These are phyloP conservation scores for Nycticryphes semicollaris DNA, from an alignment of 2,113 vertebrate species.

Conservation along the genomic window DNA sequence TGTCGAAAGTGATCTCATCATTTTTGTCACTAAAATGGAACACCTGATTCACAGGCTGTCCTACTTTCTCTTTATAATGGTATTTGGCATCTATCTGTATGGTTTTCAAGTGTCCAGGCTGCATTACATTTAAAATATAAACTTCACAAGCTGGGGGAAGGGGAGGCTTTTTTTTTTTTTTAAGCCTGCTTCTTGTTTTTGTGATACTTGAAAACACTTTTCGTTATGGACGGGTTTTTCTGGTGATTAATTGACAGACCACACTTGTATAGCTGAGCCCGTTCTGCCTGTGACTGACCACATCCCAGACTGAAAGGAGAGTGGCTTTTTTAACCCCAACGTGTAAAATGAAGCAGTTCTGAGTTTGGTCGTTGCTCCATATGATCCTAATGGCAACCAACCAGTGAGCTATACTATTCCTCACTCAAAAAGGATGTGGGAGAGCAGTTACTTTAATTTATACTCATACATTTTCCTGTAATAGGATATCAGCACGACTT, in stretches of 20 bases:
- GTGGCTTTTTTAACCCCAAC: background rate
- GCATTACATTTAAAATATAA: slow-evolving; percentile 45
- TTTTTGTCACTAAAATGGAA: slow-evolving; percentile 59
- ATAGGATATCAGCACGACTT: slow-evolving; percentile 33
- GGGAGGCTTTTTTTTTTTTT: background rate
- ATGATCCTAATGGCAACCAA: slow-evolving; percentile 39
- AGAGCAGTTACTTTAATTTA: slow-evolving; percentile 47
- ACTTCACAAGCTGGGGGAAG: slow-evolving; percentile 8
- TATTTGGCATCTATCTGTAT: slow-evolving; percentile 47
- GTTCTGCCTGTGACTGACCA: slow-evolving; percentile 9
- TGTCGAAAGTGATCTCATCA: slow-evolving; percentile 61
- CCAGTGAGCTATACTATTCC: slow-evolving; percentile 23
- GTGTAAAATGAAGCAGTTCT: background rate
- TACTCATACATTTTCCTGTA: slow-evolving; percentile 55
- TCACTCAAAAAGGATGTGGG: slow-evolving; percentile 54
- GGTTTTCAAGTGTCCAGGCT: slow-evolving; percentile 58
- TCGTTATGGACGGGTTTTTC: background rate
- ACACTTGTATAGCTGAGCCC: background rate
- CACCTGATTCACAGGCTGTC: slow-evolving; percentile 51
- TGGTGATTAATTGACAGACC: slow-evolving; percentile 10
- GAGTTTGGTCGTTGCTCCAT: background rate
- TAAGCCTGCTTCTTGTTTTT: background rate
- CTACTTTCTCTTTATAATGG: slow-evolving; percentile 45
- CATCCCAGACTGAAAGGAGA: background rate
- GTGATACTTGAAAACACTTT: slow-evolving; percentile 37